Evolutionary conservation across 2,797 vertebrate species (phyloP).

Genomic region (Euthynnus affinis): DNA sequence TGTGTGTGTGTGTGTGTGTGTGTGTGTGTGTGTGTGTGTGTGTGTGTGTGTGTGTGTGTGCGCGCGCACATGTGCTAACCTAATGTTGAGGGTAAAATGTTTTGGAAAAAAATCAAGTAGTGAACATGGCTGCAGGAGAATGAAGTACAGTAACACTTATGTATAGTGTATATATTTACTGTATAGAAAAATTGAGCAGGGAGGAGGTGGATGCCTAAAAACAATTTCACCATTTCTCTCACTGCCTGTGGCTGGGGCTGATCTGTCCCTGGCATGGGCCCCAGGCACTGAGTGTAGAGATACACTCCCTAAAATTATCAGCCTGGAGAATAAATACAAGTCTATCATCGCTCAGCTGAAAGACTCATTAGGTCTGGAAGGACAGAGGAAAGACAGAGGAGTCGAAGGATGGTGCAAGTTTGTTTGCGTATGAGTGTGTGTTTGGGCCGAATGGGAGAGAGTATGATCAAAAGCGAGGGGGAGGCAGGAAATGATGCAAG

Average conservation of each 20-base stretch:
- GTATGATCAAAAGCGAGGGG: conserved; percentile 69
- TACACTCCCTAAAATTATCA: conserved; percentile 79
- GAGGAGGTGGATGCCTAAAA: conserved; percentile 53
- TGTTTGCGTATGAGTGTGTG: conserved; percentile 62
- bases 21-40: neutral
- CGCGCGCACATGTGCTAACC: conserved; percentile 27
- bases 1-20: neutral
- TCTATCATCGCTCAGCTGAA: conserved; percentile 87
- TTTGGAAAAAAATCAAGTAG: conserved; percentile 54
- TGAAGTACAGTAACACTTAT: conserved; percentile 54
- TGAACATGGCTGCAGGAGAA: conserved; percentile 57
- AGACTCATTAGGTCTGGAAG: conserved; percentile 89
- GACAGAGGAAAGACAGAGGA: conserved; percentile 80
- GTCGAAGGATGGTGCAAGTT: conserved; percentile 63
- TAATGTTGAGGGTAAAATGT: conserved; percentile 39
- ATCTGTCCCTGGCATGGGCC: conserved; percentile 87
- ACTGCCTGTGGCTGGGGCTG: conserved; percentile 82
- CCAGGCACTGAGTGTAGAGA: conserved; percentile 78
- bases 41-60: neutral
- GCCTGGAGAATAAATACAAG: conserved; percentile 87
- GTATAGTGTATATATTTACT: conserved; percentile 54
- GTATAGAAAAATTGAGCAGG: conserved; percentile 51
- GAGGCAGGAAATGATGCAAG: conserved; percentile 89
- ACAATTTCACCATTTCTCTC: conserved; percentile 77
- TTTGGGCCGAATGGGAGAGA: conserved; percentile 61